Conservation (phyloP, 2,113 vertebrate species). For the Otus sunia region DNA sequence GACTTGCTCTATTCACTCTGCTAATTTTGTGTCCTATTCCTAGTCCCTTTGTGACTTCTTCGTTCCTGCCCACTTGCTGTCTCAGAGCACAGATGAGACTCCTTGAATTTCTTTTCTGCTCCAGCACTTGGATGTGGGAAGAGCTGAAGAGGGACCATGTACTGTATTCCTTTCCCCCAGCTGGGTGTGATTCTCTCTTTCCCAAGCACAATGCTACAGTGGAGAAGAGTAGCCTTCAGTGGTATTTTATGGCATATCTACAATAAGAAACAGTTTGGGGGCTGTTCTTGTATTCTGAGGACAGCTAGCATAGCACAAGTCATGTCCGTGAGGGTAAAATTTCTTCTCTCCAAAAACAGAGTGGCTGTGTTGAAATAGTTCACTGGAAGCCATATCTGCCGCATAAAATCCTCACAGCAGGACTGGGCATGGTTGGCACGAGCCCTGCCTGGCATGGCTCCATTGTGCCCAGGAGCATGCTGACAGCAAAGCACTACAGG, state of each 20-base stretch:
- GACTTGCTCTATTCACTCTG: background rate
- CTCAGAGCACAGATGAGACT: background rate
- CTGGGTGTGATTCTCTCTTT: background rate
- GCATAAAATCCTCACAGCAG: background rate
- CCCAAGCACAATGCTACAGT: background rate
- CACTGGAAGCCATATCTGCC: background rate
- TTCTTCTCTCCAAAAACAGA: background rate
- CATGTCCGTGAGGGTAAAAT: background rate
- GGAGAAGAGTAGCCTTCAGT: background rate
- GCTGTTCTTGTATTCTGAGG: background rate
- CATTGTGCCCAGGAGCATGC: rapidly evolving
- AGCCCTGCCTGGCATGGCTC: background rate
- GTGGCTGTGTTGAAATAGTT: background rate
- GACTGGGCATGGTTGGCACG: background rate
- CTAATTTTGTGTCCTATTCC: background rate
- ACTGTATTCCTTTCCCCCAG: background rate
- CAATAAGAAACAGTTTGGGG: background rate
- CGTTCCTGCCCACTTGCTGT: background rate
- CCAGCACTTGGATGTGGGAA: background rate
- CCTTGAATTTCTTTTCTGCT: background rate
- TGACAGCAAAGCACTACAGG: background rate
- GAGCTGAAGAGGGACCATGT: background rate
- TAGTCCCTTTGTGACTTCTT: background rate
- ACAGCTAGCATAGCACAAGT: background rate
- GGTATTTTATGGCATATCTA: background rate